phyloP scores from a whole-genome alignment of 1,140 invertebrate genomes.

The Saccostrea cuccullata region DNA sequence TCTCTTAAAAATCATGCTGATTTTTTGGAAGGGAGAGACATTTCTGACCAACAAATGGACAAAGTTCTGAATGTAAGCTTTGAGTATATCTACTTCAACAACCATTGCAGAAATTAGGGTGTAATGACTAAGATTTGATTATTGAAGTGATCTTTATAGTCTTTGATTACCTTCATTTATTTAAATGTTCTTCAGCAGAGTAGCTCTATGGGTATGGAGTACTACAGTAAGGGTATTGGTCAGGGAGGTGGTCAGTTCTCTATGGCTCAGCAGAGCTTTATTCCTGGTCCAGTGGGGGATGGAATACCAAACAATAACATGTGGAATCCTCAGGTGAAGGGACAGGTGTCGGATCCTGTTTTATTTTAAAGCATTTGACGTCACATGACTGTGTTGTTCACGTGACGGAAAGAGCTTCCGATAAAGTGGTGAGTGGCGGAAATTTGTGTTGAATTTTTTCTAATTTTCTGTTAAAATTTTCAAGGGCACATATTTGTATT shows the following conservation, averaged over 20 bases:
- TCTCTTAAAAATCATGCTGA: constrained; percentile 50
- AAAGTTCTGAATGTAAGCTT: constrained; percentile 35
- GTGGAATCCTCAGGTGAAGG: constrained; percentile 58
- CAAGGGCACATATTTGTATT: background rate
- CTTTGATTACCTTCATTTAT: background rate
- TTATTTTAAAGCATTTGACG: too few species aligned
- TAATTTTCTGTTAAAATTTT: too few species aligned
- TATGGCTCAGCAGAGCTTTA: constrained; percentile 45
- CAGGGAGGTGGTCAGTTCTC: constrained; percentile 31
- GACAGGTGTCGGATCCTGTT: constrained; percentile 56
- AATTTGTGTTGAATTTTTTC: background rate
- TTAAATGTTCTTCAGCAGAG: background rate
- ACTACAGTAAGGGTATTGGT: constrained; percentile 45
- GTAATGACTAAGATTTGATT: background rate
- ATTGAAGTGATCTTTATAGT: background rate
- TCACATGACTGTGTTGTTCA: too few species aligned
- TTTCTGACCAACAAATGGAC: constrained; percentile 42
- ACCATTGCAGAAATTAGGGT: background rate
- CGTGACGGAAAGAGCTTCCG: too few species aligned
- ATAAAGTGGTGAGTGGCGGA: constrained; percentile 56
- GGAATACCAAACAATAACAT: constrained; percentile 45
- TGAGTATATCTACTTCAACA: background rate
- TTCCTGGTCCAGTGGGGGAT: constrained; percentile 56
- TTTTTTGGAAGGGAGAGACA: constrained; percentile 45
- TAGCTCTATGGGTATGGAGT: constrained; percentile 40